Percentiles rank a stretch among this genome's conserved stretches.
phyloP scores from a whole-genome alignment of 2,113 vertebrate genomes.

The Erythrocercus mccallii region DNA sequence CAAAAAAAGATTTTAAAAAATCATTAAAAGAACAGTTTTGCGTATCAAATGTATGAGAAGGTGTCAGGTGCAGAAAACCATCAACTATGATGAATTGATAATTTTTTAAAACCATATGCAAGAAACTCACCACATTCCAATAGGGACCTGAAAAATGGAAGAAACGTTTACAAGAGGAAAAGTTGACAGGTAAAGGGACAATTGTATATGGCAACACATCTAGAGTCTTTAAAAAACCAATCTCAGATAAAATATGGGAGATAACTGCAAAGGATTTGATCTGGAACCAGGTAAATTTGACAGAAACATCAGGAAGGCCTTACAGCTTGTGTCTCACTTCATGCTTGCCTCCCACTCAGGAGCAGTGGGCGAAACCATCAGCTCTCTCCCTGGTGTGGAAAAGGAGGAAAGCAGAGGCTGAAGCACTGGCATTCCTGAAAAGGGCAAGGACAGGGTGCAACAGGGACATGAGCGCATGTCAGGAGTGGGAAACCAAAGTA shows the following conservation, averaged over 20 bases:
- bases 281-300: not conserved
- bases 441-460: not conserved
- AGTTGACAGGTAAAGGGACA: not conserved
- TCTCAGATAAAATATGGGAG: not conserved
- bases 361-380: not conserved
- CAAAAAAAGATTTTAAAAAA: accelerated
- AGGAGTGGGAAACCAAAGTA: not conserved
- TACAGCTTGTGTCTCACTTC: not conserved
- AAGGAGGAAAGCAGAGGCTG: not conserved
- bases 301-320: not conserved
- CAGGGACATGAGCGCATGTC: accelerated
- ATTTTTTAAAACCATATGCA: not conserved
- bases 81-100: not conserved
- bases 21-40: not conserved
- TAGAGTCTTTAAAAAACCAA: not conserved
- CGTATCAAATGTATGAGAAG: not conserved
- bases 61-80: not conserved
- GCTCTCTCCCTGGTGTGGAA: not conserved
- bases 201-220: accelerated
- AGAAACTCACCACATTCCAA: not conserved
- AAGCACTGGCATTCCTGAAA: not conserved
- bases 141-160: not conserved
- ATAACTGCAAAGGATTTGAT: not conserved
- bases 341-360: not conserved
- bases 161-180: not conserved